Base-by-base conservation (phyloP, 2,797 vertebrate genomes). In the Microchirus variegatus region DNA sequence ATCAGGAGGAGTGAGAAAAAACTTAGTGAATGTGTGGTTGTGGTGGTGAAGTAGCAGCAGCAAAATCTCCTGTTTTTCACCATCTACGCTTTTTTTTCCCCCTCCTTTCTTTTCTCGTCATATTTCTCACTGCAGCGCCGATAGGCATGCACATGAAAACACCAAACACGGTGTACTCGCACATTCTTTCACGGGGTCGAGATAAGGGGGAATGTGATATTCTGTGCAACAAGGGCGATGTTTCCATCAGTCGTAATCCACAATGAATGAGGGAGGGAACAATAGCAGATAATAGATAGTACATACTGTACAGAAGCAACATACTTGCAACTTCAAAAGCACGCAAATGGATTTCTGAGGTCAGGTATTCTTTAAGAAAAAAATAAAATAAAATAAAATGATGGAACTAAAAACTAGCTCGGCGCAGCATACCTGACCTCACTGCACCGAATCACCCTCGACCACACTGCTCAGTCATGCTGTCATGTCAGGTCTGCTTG, bases 1-100 rank as follows among this genome's bases (percentile, higher is more conserved):
- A n/a, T 49, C 63, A 47, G n/a, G n/a, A 26, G 70, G 46, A 67
- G 55, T 62, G 43, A 3, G 55, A 73, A 67, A 67, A 47, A 60
- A 47, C 51, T 59, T 47, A 1, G 53, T 70, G 52, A 80, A 76
- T 44, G 48, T 71, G 78, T 57, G 62, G 64, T 51, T 56, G 37
- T 59, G 75, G 72, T 59, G 54, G 43, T 31, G 41, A 40, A 38
- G 49, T 37, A 41, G 77, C 54, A 41, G 61, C 53, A 16, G 80
- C 66, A 67, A 75, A 59, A 48, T 67, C 75, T 87, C 11, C 70
- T 87, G 75, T 80, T 74, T 80, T 78, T 67, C 63, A 68, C 66
- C 63, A 47, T 67, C 51, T 75, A 54, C 16, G 2, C 67, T 22
- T 46, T 53, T 78, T 22, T 22, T 22, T 2, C 22, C 22, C 2